Base-by-base conservation (phyloP, 2,113 vertebrate species). In the Crotalus horridus region DNA sequence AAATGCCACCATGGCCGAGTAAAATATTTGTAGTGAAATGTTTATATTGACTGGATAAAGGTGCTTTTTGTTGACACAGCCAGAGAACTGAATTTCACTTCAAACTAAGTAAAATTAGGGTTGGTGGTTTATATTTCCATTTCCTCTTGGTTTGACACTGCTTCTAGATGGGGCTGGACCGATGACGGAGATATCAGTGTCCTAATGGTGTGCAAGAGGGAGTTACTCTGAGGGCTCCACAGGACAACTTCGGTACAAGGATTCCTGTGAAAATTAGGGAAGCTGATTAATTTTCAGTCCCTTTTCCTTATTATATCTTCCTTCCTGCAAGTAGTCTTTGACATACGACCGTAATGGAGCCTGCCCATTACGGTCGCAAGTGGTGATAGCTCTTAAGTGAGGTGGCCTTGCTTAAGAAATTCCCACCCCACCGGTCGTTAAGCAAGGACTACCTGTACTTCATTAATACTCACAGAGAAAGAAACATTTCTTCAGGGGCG, bases 211-310 rank as follows among this genome's bases (percentile, higher is more conserved):
- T 54, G 46, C n/a, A 89, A 51, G 23, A 58, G 6, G 13, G n/a
- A 64, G 33, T 61, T 93, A 12, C 53, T 20, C 1, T 88, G 93
- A 2, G 93, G 90, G 21, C 90, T 89, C 93, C 93, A 93, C 4
- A 93, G 48, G n/a, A 93, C 87, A 29, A 93, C 69, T 54, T 93
- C 69, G 1, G 87, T 86, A 10, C 69, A 89, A 91, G 93, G 90
- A 39, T 89, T 91, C 90, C 93, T 93, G 74, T n/a, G 39, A 54
- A 48, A 85, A 53, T 11, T n/a, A 55, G 13, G 43, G 87, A 7
- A 3, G 0, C 26, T 54, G 56, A 24, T 90, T 12, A 64, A 21
- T 39, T 46, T 39, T 12, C 33, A 48, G 11, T 3, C n/a, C 6
- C 23, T 7, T 23, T 26, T 17, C 4, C 12, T 20, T 61, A 23